These are phyloP conservation scores for Neosilurus mollespiculum DNA, from an alignment of 2,797 vertebrate species.

Conservation along the genomic window DNA sequence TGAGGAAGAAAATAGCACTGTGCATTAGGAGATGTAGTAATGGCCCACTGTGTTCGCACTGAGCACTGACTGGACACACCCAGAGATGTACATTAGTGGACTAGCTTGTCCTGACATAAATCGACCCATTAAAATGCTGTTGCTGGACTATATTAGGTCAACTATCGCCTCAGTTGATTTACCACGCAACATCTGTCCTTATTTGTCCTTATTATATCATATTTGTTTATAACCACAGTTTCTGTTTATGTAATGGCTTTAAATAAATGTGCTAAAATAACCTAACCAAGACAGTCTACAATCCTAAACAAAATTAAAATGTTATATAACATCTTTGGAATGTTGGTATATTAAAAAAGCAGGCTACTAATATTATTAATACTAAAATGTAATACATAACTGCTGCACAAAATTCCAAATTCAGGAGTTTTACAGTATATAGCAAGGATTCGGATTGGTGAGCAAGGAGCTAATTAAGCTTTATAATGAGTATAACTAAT, in stretches of 20 bases:
- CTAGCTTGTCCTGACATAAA: neutral
- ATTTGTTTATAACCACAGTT: neutral
- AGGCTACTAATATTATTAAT: neutral
- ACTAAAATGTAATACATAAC: neutral
- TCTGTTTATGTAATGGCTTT: neutral
- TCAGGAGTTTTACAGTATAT: neutral
- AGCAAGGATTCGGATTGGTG: neutral
- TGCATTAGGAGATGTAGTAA: neutral
- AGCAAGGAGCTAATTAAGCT: neutral
- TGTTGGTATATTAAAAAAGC: neutral
- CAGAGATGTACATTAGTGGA: slow-evolving; percentile 13
- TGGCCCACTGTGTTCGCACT: neutral
- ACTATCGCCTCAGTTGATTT: neutral
- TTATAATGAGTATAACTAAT: neutral
- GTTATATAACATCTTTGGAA: neutral
- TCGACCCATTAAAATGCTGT: slow-evolving; percentile 7
- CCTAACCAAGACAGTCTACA: neutral
- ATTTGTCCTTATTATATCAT: neutral
- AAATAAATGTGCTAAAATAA: neutral
- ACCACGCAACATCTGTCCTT: neutral
- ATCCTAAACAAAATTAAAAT: neutral
- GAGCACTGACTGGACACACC: slow-evolving; percentile 5
- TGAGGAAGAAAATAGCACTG: neutral
- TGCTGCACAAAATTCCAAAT: neutral
- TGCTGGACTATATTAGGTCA: neutral